Evolutionary conservation across 2,797 vertebrate genomes (phyloP).

Genomic region (Erithacus rubecula): DNA sequence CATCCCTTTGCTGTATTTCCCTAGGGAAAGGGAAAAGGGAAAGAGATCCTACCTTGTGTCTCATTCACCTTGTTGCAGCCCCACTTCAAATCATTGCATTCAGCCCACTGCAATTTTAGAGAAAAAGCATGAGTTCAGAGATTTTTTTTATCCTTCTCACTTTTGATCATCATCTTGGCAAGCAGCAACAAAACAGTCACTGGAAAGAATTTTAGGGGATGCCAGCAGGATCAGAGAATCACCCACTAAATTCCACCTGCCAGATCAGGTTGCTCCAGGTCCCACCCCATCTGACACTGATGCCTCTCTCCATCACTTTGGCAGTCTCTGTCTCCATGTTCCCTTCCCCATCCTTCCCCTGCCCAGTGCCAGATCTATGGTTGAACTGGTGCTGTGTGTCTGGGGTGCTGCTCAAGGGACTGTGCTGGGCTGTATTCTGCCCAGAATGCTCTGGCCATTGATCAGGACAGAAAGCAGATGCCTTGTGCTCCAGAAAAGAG

Average conservation of each 20-base stretch:
- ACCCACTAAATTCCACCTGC: background rate
- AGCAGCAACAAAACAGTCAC: background rate
- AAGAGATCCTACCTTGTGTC: rapidly evolving
- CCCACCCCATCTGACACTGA: background rate
- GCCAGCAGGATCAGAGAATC: background rate
- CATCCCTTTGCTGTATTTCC: background rate
- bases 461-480: background rate
- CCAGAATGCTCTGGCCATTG: background rate
- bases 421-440: background rate
- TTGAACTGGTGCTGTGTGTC: background rate
- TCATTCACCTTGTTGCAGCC: background rate
- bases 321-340: background rate
- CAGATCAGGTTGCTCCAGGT: background rate
- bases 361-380: background rate
- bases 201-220: background rate
- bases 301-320: background rate
- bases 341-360: background rate
- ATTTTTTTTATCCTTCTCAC: background rate
- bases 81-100: background rate
- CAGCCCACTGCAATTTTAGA: background rate
- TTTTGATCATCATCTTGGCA: background rate
- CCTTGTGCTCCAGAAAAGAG: background rate
- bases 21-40: background rate
- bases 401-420: background rate
- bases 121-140: background rate